Evolutionary conservation across 1,140 invertebrate genomes (phyloP), one percentile per base, ranked within the genome.

Genomic region (Meloidogyne hapla): DNA sequence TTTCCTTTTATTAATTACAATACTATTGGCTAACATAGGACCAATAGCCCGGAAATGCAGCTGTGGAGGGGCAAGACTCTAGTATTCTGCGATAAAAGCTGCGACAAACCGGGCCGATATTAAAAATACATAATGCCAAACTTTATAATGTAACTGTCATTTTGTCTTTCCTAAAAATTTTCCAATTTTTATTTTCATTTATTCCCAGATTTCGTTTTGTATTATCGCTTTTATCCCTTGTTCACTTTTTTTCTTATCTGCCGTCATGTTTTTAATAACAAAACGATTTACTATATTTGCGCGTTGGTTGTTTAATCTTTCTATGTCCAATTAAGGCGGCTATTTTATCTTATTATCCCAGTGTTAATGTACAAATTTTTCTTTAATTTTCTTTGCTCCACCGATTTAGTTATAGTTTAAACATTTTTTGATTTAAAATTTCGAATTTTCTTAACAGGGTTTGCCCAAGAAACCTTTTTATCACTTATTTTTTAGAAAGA

Each of bases 361-460:
- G 62, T 26, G 25, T 21, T 5, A 63, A 63, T 63, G 6, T 21
- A 63, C 9, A 26, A 63, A 63, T 63, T 21, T 63, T 26, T 26
- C 21, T 63, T 63, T 63, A 26, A 23, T 63, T 63, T 63, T 21
- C 9, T 63, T 63, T 63, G 62, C 62, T 63, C 21, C 62, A 33
- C 33, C 33, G 33, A 33, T 33, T 33, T 33, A 33, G 9, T 33
- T 33, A 6, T 33, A 6, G 4, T 8, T 4, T 33, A 33, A 33
- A 33, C 4, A 33, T 33, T 33, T 33, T 33, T 33, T 33, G 33
- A 33, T 33, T n/a, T n/a, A 33, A 33, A 33, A 33, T 33, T 33
- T 4, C 33, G 9, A 33, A 33, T 6, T 33, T 33, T 33, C n/a
- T 33, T 5, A 8, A 33, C 33, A 33, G 8, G 33, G 8, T 3